Base-by-base conservation (phyloP, 2,888 invertebrate species). In the Napeogenes sylphis region DNA sequence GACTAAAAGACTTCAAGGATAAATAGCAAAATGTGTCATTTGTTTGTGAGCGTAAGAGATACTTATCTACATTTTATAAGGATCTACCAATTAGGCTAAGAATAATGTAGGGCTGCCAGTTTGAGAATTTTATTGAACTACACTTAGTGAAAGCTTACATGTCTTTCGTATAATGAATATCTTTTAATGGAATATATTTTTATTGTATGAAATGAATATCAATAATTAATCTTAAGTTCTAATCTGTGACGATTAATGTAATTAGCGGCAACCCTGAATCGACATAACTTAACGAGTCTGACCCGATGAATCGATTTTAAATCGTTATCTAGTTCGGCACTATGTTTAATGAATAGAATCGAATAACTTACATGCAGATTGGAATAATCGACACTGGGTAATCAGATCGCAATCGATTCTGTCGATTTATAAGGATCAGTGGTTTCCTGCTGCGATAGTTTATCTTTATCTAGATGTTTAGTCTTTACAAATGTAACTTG, bases 301-400 rank as follows among this genome's bases (percentile, higher is more conserved):
- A 81, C 78, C 79, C 82, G 81, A 83, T 83, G 78, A 80, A 83
- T 82, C 77, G 83, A 82, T 82, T 81, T 79, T 79, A 78, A 83
- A 82, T 79, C 82, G 82, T 80, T 87, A 87, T 87, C 87, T 82
- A 75, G 76, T 76, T 78, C 76, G 75, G 75, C 75, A 77, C 77
- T 80, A 83, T 21, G 21, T 85, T 84, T 82, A 89, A 87, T 87
- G 88, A 89, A 89, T 87, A 81, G 85, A 84, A 80, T 80, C 82
- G 83, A 82, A 86, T 87, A 89, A 88, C 81, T 88, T 86, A 87
- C 85, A 82, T 73, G 78, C 79, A 80, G 80, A 84, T 87, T 85
- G 82, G 83, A 84, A 88, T 90, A 89, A 90, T 90, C 88, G 89
- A 87, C 88, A 85, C 87, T 76, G 79, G 78, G 82, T 84, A 82